Percentiles rank a stretch among this genome's conserved stretches.
Conservation (phyloP, 2,797 vertebrate species). For the Pogonophryne albipinna region DNA sequence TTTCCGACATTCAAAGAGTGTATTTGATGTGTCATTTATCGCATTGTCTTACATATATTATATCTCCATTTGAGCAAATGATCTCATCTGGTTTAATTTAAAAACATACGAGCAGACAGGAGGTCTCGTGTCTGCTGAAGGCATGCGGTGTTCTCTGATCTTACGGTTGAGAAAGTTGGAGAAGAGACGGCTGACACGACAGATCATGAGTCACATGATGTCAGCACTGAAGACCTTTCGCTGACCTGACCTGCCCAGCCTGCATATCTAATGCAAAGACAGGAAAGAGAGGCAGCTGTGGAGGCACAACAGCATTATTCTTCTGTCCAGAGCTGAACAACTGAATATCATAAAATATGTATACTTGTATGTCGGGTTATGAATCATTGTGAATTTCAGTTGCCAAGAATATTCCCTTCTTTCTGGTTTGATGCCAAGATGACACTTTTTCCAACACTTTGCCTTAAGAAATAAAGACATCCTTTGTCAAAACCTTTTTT, state of each 20-base stretch:
- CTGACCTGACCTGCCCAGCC: conserved; percentile 16
- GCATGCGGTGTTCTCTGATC: background rate
- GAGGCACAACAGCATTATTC: background rate
- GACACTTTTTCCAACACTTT: background rate
- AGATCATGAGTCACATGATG: conserved; percentile 23
- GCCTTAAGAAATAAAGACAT: background rate
- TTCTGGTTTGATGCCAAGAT: background rate
- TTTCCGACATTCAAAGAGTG: conserved; percentile 43
- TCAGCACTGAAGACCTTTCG: conserved; percentile 12
- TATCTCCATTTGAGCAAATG: conserved; percentile 15
- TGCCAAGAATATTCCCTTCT: background rate
- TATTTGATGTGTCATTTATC: conserved; percentile 21
- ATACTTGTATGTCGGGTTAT: background rate
- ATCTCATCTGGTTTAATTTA: conserved; percentile 13
- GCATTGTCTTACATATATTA: conserved; percentile 36
- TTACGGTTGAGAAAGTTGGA: background rate
- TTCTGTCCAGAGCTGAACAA: background rate
- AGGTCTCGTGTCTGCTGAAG: background rate
- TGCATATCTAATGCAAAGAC: conserved; percentile 14
- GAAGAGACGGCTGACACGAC: background rate
- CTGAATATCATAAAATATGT: too few relatives aligned
- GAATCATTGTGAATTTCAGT: too few relatives aligned
- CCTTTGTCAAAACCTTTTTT: background rate
- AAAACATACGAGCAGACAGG: conserved; percentile 15
- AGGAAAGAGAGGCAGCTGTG: background rate